Evolutionary conservation across 30 jellyfish, hydroid and myxozoan genomes (phyloP).

Genomic region (Haliclystus octoradiatus): DNA sequence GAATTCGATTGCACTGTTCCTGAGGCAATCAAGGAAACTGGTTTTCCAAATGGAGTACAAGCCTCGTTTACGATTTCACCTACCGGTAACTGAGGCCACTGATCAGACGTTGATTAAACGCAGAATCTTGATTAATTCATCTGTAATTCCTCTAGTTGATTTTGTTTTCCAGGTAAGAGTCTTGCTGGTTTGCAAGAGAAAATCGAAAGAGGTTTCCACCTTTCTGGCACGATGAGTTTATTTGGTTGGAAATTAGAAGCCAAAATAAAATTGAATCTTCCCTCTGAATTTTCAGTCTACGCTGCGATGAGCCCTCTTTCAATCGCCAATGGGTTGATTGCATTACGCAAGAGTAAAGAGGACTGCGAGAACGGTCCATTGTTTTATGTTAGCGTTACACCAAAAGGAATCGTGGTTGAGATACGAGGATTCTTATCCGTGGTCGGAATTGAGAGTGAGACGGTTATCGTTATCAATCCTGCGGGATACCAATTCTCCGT

Average conservation of each 20-base stretch:
- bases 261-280: neutral
- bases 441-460: conserved; percentile 61
- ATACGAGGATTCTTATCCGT: conserved; percentile 34
- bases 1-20: conserved; percentile 46
- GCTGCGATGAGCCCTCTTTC: neutral
- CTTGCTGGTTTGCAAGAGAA: neutral
- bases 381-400: neutral
- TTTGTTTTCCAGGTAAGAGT: neutral
- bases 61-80: conserved; percentile 64
- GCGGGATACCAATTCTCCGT: conserved; percentile 30
- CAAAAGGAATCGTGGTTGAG: conserved; percentile 20
- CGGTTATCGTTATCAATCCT: conserved; percentile 36
- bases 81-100: conserved; percentile 57
- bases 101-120: no score
- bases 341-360: neutral
- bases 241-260: neutral
- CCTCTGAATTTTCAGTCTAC: neutral
- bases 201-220: neutral
- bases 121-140: no score
- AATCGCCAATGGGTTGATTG: neutral
- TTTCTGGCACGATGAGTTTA: neutral
- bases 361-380: neutral
- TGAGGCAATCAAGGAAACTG: conserved; percentile 48
- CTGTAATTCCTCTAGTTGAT: neutral
- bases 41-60: conserved; percentile 74